Conservation (phyloP, 1,140 invertebrate species). For the Schlechtendalia chinensis region DNA sequence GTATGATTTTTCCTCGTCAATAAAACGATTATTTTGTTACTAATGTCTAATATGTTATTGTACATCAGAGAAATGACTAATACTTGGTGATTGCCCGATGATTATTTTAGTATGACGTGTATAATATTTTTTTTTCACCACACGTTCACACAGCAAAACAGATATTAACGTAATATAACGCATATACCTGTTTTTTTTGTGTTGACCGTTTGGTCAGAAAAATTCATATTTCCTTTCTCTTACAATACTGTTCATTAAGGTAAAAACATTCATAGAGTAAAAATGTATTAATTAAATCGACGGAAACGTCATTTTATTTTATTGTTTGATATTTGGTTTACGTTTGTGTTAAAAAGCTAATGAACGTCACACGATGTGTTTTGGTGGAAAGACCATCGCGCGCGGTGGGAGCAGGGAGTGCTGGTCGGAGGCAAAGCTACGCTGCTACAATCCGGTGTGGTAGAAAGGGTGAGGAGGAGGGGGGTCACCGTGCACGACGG, state of each 20-base stretch:
- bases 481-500: conserved; percentile 5
- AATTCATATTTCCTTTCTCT: not conserved
- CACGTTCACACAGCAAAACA: not conserved
- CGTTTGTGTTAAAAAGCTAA: conserved; percentile 26
- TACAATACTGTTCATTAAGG: conserved; percentile 14
- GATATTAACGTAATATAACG: too few species aligned
- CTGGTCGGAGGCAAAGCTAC: not conserved
- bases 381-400: conserved; percentile 3
- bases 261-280: not conserved
- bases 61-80: conserved; percentile 26
- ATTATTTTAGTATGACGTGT: not conserved
- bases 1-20: too few species aligned
- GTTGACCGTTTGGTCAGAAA: not conserved
- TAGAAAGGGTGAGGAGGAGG: not conserved
- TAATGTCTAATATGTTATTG: not conserved
- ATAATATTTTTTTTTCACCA: not conserved
- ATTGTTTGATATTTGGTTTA: not conserved
- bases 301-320: not conserved
- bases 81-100: not conserved
- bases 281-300: not conserved
- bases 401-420: not conserved
- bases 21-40: too few species aligned
- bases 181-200: not conserved
- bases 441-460: not conserved
- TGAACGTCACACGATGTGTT: conserved; percentile 10